phyloP scores from a whole-genome alignment of 2,113 vertebrate genomes.

The Rattus rattus region DNA sequence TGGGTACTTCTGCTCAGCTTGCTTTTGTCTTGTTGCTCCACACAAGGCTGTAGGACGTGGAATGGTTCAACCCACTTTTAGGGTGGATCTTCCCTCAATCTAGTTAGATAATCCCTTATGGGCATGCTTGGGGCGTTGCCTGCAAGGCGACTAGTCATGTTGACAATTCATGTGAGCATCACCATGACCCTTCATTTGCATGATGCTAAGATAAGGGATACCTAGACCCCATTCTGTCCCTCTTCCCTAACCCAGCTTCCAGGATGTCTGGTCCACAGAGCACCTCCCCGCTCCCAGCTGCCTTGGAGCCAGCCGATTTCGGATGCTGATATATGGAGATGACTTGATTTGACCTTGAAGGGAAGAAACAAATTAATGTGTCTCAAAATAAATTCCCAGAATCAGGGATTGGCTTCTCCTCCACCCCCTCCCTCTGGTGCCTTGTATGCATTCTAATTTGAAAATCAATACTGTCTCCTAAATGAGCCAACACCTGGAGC shows the following conservation, averaged over 20 bases:
- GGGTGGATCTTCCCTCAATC: background rate
- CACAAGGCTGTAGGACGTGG: background rate
- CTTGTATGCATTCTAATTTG: slow-evolving; percentile 62
- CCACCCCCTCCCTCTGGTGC: background rate
- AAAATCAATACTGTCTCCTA: slow-evolving; percentile 60
- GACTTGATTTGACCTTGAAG: slow-evolving; percentile 80
- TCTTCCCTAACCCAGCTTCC: background rate
- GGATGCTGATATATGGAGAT: slow-evolving; percentile 56
- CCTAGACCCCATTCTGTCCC: background rate
- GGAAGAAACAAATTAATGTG: slow-evolving; percentile 77
- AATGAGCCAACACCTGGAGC: slow-evolving; percentile 29
- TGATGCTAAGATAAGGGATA: background rate
- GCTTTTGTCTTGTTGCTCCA: background rate
- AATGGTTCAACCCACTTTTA: too few relatives aligned
- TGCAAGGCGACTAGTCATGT: background rate
- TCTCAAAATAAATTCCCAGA: slow-evolving; percentile 72
- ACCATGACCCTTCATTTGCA: fast-evolving
- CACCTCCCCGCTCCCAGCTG: background rate
- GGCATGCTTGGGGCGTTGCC: background rate
- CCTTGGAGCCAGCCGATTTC: background rate
- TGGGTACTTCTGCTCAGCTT: background rate
- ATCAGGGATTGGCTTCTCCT: slow-evolving; percentile 55
- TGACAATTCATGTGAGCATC: too few relatives aligned
- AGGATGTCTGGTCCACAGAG: background rate
- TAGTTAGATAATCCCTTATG: background rate